Base-by-base conservation (phyloP, 2,113 vertebrate genomes). In the Larimichthys polyactis region DNA sequence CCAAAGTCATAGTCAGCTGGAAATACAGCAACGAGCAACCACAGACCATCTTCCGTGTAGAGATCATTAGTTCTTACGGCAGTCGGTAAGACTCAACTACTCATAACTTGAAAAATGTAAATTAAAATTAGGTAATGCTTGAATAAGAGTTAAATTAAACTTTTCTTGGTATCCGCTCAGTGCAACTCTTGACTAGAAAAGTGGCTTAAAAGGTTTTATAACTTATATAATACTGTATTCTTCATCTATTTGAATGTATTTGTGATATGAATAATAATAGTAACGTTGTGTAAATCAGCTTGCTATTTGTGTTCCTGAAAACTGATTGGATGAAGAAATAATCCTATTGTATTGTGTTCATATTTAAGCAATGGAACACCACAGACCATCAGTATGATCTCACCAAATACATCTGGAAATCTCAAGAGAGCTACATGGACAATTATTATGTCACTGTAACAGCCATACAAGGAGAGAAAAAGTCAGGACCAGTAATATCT, bases 301-400 rank as follows among this genome's bases (percentile, higher is more conserved):
- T 36, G 32, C 32, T 36, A 36, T 44, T 60, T 32, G 17, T 40
- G 11, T 40, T 40, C 40, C 27, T 36, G 58, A 11, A 20, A 46
- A 49, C 1, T 11, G 29, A 15, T n/a, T 5, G 51, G 16, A 29
- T 51, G 27, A 32, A 66, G 5, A 6, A 51, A 24, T 63, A 20
- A 49, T 58, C 15, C 15, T 55, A 19, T 2, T 69, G 57, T 72
- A 19, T 32, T 44, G 3, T 51, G 12, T n/a, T 72, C 20, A 51
- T 54, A 4, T 63, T 65, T 1, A 29, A 86, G 83, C 55, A 1
- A 0, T 2, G 0, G 0, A 2, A 43, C 5, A 92, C 87, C 36
- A 55, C 20, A 0, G 70, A 82, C 0, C 82, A 17, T 2, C 64
- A 24, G 4, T 81, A 51, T 32, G 84, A 95, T 32, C 85, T 95